Evolutionary conservation across 2,888 invertebrate genomes (phyloP), one percentile per base, ranked within the genome.

Genomic region (Hypolimnas misippus): DNA sequence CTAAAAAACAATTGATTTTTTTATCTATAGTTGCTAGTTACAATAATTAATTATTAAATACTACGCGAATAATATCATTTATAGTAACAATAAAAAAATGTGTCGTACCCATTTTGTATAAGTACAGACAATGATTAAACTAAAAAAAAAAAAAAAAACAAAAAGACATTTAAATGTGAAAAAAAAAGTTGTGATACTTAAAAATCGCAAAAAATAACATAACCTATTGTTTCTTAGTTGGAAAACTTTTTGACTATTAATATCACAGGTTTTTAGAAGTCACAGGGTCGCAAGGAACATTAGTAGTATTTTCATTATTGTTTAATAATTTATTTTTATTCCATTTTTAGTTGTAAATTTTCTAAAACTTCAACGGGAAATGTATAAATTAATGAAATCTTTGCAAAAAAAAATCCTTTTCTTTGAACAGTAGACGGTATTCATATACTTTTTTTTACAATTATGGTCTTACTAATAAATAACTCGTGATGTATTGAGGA

Each of bases 241-340:
- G 75, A 78, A 76, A 77, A 73, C 77, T 76, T 74, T 79, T 76
- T 78, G 42, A 66, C 51, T 66, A 81, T 76, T 78, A 14, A 76
- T 79, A 82, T 86, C 84, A 85, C 86, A 85, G 79, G 81, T 81
- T 67, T 61, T 87, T 86, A 88, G 86, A 86, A 81, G 82, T 83
- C 83, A 89, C 89, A 89, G 89, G 89, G 89, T 89, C 85, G 78
- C 81, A 79, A 79, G 72, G 74, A 79, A 76, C 76, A 80, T 70
- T 25, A 62, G 72, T 75, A 76, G 73, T 75, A 65, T 72, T 74
- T 66, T 73, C 60, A 68, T 72, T 54, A 70, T 62, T 72, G 61
- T 69, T 68, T 42, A 55, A 61, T 53, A 42, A 42, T 54, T 57
- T 49, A 51, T 61, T 61, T 50, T 46, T 40, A n/a, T n/a, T n/a